Percentiles rank a stretch among this genome's conserved stretches.
Evolutionary conservation across 2,113 vertebrate genomes (phyloP).

Genomic region (Melanerpes aurifrons): DNA sequence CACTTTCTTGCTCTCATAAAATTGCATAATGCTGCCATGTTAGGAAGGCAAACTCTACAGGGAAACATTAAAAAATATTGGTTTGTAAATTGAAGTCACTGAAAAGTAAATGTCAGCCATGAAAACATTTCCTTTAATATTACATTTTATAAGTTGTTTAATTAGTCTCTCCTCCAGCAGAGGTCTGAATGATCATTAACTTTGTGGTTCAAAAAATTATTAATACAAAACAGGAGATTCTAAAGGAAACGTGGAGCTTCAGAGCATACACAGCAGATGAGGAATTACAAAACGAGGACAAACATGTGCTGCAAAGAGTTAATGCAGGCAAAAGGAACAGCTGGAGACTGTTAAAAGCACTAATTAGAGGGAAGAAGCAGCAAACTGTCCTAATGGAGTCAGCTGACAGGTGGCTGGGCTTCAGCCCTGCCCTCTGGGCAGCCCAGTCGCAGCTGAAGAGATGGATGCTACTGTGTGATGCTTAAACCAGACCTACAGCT

Average conservation of each 20-base stretch:
- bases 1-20: neutral
- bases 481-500: neutral
- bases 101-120: neutral
- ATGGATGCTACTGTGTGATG: neutral
- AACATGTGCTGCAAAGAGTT: neutral
- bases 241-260: neutral
- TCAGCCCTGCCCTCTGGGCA: neutral
- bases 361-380: slow-evolving; percentile 45
- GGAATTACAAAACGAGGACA: neutral
- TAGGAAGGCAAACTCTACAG: slow-evolving; percentile 16
- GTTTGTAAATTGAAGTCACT: slow-evolving; percentile 20
- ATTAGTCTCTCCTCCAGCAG: neutral
- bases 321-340: slow-evolving; percentile 46
- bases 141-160: neutral
- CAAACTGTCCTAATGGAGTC: slow-evolving; percentile 49
- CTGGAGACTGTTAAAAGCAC: slow-evolving; percentile 52
- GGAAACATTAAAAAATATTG: slow-evolving; percentile 5
- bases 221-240: slow-evolving; percentile 20
- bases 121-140: slow-evolving; percentile 29
- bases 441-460: neutral
- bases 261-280: neutral
- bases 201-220: neutral
- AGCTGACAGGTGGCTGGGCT: slow-evolving; percentile 68
- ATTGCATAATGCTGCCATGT: neutral
- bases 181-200: slow-evolving; percentile 15